A percentile compares a stretch with the other conserved stretches of the same genome.
phyloP scores from a whole-genome alignment of 1,140 invertebrate species.

The Heliconius nattereri region DNA sequence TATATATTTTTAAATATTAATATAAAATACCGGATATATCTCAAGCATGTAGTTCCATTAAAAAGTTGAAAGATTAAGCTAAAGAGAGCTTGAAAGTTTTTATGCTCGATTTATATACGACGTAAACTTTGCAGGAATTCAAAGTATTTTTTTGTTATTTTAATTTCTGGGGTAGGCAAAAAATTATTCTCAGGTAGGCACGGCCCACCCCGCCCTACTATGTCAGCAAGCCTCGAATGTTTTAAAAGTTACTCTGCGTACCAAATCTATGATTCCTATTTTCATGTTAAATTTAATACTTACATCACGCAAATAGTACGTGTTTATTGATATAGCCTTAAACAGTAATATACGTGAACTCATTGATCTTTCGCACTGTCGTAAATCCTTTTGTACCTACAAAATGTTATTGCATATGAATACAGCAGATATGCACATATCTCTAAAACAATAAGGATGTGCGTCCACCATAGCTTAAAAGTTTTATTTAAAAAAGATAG shows the following conservation, averaged over 20 bases:
- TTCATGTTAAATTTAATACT: constrained; percentile 3
- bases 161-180: no score
- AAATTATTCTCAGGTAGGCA: no score
- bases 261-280: background rate
- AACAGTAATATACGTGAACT: constrained; percentile 1
- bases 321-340: constrained; percentile 10
- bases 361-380: background rate
- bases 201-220: no score
- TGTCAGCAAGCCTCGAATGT: no score
- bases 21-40: background rate
- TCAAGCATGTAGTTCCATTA: no score
- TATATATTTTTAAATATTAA: no score
- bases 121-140: background rate
- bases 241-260: no score
- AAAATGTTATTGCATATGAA: background rate
- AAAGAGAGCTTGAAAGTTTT: background rate
- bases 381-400: constrained; percentile 9
- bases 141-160: no score
- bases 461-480: no score
- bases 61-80: background rate
- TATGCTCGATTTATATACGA: background rate
- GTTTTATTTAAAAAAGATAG: no score
- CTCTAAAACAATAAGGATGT: no score
- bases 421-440: no score
- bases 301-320: background rate